These are phyloP conservation scores for Hippocampus mohnikei DNA, from an alignment of 2,113 vertebrate species.

Conservation along the genomic window DNA sequence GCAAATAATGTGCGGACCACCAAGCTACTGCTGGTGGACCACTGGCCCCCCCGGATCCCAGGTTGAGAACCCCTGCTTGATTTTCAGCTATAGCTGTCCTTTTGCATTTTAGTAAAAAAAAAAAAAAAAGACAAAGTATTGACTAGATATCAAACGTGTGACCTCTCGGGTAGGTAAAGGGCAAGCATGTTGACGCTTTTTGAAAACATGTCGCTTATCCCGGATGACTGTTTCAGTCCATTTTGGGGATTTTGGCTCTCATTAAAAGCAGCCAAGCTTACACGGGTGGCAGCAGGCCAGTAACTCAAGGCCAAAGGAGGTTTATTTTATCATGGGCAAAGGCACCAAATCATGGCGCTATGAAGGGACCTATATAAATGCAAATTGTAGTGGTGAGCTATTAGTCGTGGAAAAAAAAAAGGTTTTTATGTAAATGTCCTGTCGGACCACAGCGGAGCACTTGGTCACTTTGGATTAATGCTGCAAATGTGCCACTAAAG, in stretches of 20 bases:
- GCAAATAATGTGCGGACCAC: background rate
- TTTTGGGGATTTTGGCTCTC: conserved; percentile 50
- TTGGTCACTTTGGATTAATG: conserved; percentile 71
- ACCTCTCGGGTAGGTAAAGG: conserved; percentile 32
- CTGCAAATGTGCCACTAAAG: conserved; percentile 66
- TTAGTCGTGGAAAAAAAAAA: conserved; percentile 72
- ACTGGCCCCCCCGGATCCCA: background rate
- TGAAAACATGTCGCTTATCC: conserved; percentile 3
- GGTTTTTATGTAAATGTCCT: conserved; percentile 78
- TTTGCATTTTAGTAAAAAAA: background rate
- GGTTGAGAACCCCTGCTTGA: background rate
- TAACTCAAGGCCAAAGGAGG: conserved; percentile 74
- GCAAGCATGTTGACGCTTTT: conserved; percentile 6
- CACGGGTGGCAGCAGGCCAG: conserved; percentile 47
- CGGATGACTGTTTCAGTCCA: conserved; percentile 55
- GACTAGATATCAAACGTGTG: conserved; percentile 43
- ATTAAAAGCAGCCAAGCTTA: conserved; percentile 71
- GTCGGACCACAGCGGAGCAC: conserved; percentile 64
- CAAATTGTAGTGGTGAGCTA: conserved; percentile 79
- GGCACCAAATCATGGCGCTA: conserved; percentile 76
- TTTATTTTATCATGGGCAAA: conserved; percentile 76
- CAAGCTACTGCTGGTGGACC: background rate
- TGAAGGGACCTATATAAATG: conserved; percentile 82
- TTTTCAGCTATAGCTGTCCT: background rate
- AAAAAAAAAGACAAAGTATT: background rate